Evolutionary conservation across 1,140 invertebrate species (phyloP).

Genomic region (Drosophila subpulchrella): DNA sequence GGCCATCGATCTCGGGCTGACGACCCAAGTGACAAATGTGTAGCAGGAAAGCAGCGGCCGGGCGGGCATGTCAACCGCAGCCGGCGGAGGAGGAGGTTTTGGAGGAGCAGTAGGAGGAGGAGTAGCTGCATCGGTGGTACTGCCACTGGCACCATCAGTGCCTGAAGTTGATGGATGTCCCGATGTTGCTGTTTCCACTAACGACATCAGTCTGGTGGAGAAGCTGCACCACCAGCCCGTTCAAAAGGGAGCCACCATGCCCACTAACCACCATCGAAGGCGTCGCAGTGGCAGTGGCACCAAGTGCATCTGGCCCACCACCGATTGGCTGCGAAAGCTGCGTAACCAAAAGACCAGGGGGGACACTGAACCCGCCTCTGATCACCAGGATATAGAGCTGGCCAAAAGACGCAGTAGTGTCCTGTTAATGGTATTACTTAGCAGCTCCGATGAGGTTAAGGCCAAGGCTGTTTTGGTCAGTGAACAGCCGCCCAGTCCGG

Average conservation of each 20-base stretch:
- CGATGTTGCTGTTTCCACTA: constrained; percentile 18
- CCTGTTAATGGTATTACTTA: constrained; percentile 68
- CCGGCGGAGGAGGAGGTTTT: neutral
- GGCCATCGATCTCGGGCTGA: constrained; percentile 77
- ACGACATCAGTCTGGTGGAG: constrained; percentile 72
- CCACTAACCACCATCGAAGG: constrained; percentile 16
- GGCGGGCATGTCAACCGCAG: constrained; percentile 15
- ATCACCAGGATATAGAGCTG: constrained; percentile 26
- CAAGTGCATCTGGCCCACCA: constrained; percentile 71
- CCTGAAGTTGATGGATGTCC: constrained; percentile 69
- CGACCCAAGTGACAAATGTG: constrained; percentile 84
- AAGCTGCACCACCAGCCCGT: constrained; percentile 36
- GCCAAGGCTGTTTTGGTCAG: constrained; percentile 70
- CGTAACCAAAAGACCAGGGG: constrained; percentile 24
- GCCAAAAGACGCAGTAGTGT: constrained; percentile 58
- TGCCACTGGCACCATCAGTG: neutral
- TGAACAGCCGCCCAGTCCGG: constrained; percentile 48
- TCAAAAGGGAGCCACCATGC: neutral
- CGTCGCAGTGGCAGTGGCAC: constrained; percentile 62
- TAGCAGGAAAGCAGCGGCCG: constrained; percentile 76
- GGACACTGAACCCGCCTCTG: neutral
- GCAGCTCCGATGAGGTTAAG: constrained; percentile 59
- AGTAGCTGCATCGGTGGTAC: constrained; percentile 12
- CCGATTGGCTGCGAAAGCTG: constrained; percentile 61
- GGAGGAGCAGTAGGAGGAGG: constrained; percentile 23